Conservation (phyloP, 2,113 vertebrate genomes). For the Misgurnus mizolepis region DNA sequence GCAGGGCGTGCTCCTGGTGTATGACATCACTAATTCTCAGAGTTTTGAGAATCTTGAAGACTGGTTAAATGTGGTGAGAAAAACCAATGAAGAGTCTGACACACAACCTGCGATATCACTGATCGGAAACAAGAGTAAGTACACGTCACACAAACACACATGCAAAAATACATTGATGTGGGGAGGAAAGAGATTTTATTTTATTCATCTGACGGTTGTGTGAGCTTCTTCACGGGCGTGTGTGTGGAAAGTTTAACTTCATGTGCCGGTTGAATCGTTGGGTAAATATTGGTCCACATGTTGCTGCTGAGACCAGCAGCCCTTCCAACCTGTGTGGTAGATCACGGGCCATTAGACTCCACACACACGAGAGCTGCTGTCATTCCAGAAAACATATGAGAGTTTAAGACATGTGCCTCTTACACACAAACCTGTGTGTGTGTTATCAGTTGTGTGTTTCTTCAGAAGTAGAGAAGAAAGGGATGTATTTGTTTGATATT, state of each 20-base stretch:
- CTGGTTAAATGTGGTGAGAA: conserved; percentile 92
- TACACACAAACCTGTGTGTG: conserved; percentile 9
- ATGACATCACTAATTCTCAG: conserved; percentile 96
- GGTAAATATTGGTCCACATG: conserved; percentile 99
- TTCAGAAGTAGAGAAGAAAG: background rate
- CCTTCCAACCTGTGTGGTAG: conserved; percentile 98
- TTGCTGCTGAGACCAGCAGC: conserved; percentile 95
- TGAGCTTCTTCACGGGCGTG: conserved; percentile 12
- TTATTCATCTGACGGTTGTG: background rate
- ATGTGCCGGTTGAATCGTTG: conserved; percentile 90
- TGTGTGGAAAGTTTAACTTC: conserved; percentile 95
- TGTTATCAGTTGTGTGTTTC: background rate
- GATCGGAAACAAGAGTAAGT: conserved; percentile 99
- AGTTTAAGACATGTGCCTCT: conserved; percentile 7
- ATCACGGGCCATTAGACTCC: conserved; percentile 91
- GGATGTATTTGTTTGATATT: conserved; percentile 2
- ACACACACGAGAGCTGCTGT: background rate
- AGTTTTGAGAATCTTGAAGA: conserved; percentile 99
- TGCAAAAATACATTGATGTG: too few relatives aligned
- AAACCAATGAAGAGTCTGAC: conserved; percentile 91
- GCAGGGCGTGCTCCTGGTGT: conserved; percentile 95
- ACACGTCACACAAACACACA: background rate
- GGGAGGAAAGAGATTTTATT: too few relatives aligned
- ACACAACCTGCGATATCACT: conserved; percentile 87
- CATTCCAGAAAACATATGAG: conserved; percentile 21